phyloP scores from a whole-genome alignment of 2,797 vertebrate genomes.

The Cyprinella venusta region DNA sequence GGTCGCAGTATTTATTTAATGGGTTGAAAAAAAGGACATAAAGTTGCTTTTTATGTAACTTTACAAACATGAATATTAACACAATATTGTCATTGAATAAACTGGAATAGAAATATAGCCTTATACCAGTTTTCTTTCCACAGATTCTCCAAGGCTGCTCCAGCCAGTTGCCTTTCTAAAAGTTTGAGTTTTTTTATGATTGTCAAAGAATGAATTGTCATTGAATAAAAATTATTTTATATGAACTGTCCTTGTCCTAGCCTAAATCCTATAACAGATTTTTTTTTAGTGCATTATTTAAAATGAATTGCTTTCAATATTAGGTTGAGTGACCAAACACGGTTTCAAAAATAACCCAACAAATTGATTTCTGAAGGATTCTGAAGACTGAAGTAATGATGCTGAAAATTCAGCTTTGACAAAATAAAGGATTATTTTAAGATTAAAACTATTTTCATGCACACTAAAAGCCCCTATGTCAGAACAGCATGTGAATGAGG shows the following conservation, averaged over 20 bases:
- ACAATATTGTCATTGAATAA: neutral
- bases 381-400: no score
- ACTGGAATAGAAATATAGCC: neutral
- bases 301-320: neutral
- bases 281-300: neutral
- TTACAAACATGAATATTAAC: neutral
- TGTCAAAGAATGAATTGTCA: neutral
- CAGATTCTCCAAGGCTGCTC: neutral
- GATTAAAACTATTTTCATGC: no score
- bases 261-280: no score
- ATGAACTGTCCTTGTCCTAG: neutral
- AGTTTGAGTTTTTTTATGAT: neutral
- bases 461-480: neutral
- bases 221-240: neutral
- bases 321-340: neutral
- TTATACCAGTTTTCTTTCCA: neutral
- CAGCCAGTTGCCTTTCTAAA: neutral
- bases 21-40: neutral
- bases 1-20: neutral
- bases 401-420: no score
- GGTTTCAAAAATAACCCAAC: neutral
- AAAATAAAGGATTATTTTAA: no score
- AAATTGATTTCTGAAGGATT: neutral
- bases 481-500: neutral
- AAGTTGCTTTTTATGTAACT: neutral